A percentile compares a stretch with the other conserved stretches of the same genome.
These are phyloP conservation scores for Rhea pennata DNA, from an alignment of 2,113 vertebrate species.

Conservation along the genomic window DNA sequence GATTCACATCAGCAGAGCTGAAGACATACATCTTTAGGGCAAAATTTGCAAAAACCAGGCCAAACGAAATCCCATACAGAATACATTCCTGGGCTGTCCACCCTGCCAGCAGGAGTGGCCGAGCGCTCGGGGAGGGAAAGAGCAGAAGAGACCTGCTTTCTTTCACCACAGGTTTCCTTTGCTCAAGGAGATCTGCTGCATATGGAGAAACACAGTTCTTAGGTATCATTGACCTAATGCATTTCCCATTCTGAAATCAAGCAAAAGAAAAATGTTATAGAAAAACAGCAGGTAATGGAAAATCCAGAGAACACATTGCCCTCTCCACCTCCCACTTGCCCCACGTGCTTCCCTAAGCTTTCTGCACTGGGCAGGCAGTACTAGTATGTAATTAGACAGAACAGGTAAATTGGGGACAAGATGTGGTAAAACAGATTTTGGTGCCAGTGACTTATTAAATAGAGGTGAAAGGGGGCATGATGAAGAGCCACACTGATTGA, in stretches of 20 bases:
- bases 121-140: not conserved
- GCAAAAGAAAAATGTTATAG: not conserved
- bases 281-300: not conserved
- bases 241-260: not conserved
- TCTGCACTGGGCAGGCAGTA: fast-evolving
- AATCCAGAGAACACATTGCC: not conserved
- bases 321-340: not conserved
- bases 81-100: not conserved
- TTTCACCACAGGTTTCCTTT: not conserved
- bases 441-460: not conserved
- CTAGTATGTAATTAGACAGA: not conserved
- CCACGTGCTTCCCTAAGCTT: not conserved
- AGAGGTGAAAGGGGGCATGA: not conserved
- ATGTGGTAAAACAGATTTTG: not conserved
- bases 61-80: fast-evolving
- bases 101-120: not conserved
- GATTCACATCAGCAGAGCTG: not conserved
- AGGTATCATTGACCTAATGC: not conserved
- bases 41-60: not conserved
- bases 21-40: not conserved
- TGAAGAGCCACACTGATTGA: not conserved
- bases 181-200: not conserved
- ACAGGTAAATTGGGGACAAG: not conserved
- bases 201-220: not conserved
- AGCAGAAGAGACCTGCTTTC: not conserved